A percentile compares a stretch with the other conserved stretches of the same genome.
phyloP scores from a whole-genome alignment of 2,888 invertebrate genomes.

The Epistrophella euchroma region DNA sequence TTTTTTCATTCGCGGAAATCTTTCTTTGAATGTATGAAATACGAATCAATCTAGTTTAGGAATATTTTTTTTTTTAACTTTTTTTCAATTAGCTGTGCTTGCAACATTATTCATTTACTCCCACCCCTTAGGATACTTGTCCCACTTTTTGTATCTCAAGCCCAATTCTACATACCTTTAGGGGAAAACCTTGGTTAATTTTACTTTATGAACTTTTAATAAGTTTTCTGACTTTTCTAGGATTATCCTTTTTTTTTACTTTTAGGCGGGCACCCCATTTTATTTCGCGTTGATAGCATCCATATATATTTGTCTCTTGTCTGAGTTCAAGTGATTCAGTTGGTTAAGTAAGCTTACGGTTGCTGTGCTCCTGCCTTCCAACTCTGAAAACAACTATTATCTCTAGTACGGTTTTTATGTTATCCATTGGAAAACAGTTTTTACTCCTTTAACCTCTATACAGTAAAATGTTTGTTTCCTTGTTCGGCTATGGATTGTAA shows the following conservation, averaged over 20 bases:
- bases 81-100: not conserved
- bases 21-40: not conserved
- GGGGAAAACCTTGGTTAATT: conserved; percentile 73
- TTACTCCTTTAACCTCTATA: conserved; percentile 40
- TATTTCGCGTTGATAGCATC: not conserved
- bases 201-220: conserved; percentile 76
- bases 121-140: not conserved
- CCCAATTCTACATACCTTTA: conserved; percentile 61
- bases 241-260: conserved; percentile 69
- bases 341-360: too few relatives aligned
- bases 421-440: conserved; percentile 47
- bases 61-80: not conserved
- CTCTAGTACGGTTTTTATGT: conserved; percentile 13
- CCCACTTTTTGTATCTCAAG: not conserved
- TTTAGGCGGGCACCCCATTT: conserved; percentile 32
- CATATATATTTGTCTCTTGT: not conserved
- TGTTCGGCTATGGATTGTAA: conserved; percentile 41
- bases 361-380: not conserved
- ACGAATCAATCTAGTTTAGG: not conserved
- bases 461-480: conserved; percentile 48
- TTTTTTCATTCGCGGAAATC: not conserved
- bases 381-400: conserved; percentile 10
- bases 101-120: conserved; percentile 16
- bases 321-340: conserved; percentile 69
- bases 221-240: conserved; percentile 75